These are phyloP conservation scores for Daktulosphaira vitifoliae DNA, from an alignment of 1,140 invertebrate species.

Conservation along the genomic window DNA sequence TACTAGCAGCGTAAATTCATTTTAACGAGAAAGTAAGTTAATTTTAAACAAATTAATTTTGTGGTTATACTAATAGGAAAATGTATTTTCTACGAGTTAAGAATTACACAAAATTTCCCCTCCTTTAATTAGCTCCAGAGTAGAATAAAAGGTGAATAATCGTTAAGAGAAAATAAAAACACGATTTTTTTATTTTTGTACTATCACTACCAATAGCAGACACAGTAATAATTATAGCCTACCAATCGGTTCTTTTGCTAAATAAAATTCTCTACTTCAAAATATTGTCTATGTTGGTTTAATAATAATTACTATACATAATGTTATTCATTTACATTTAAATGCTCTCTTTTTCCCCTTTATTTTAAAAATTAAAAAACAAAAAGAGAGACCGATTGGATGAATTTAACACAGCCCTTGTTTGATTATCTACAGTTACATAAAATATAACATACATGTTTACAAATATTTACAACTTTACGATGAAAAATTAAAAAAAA, in stretches of 20 bases:
- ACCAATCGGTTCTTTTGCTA: constrained; percentile 4
- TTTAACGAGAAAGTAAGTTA: background rate
- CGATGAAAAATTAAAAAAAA: background rate
- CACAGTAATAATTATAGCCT: background rate
- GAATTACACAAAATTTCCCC: no score
- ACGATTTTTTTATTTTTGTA: constrained; percentile 23
- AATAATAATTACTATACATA: constrained; percentile 3
- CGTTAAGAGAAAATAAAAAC: no score
- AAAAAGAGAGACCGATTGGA: constrained; percentile 31
- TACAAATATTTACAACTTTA: constrained; percentile 1
- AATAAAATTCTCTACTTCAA: constrained; percentile 18
- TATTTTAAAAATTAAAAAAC: background rate
- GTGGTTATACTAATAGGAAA: no score
- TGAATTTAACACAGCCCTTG: constrained; percentile 33
- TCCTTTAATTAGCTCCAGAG: constrained; percentile 16
- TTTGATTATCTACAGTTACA: constrained; percentile 34
- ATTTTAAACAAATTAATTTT: constrained; percentile 4
- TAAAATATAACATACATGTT: constrained; percentile 9
- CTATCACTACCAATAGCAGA: constrained; percentile 25
- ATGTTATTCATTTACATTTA: background rate
- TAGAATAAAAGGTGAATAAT: no score
- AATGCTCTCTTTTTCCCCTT: constrained; percentile 14
- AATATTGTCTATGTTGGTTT: constrained; percentile 29
- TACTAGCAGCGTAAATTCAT: constrained; percentile 16
- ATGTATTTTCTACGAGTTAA: no score